These are phyloP conservation scores for Lithophane socia DNA, from an alignment of 2,888 invertebrate genomes.

Conservation along the genomic window DNA sequence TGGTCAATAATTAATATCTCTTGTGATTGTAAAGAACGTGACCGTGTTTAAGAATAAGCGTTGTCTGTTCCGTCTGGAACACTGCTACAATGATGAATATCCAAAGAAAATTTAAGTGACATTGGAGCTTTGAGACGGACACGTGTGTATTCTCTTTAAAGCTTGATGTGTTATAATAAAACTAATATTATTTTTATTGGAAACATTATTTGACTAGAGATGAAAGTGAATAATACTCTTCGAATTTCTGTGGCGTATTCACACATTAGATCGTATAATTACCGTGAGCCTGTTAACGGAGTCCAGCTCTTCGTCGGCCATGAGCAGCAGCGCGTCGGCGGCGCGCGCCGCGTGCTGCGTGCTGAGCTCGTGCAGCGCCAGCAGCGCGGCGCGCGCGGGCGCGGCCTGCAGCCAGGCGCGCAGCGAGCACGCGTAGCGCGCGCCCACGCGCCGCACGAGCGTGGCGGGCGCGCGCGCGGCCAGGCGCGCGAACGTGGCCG, in stretches of 20 bases:
- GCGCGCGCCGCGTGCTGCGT: conserved; percentile 53
- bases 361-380: conserved; percentile 68
- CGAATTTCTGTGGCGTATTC: background rate
- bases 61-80: too few species aligned
- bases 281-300: conserved; percentile 93
- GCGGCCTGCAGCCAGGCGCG: conserved; percentile 60
- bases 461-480: conserved; percentile 38
- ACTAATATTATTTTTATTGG: too few species aligned
- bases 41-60: too few species aligned
- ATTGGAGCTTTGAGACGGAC: too few species aligned
- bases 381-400: conserved; percentile 55
- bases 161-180: too few species aligned
- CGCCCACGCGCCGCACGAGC: conserved; percentile 59
- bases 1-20: too few species aligned
- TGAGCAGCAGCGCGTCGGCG: conserved; percentile 85
- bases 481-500: conserved; percentile 77
- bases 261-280: background rate
- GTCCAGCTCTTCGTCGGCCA: conserved; percentile 89
- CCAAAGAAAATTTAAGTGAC: too few species aligned
- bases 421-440: conserved; percentile 54
- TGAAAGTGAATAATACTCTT: too few species aligned
- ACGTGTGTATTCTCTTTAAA: too few species aligned
- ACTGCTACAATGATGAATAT: too few species aligned
- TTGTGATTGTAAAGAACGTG: too few species aligned
- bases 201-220: too few species aligned